Evolutionary conservation across 2,888 invertebrate genomes (phyloP).

Genomic region (Luperina testacea): DNA sequence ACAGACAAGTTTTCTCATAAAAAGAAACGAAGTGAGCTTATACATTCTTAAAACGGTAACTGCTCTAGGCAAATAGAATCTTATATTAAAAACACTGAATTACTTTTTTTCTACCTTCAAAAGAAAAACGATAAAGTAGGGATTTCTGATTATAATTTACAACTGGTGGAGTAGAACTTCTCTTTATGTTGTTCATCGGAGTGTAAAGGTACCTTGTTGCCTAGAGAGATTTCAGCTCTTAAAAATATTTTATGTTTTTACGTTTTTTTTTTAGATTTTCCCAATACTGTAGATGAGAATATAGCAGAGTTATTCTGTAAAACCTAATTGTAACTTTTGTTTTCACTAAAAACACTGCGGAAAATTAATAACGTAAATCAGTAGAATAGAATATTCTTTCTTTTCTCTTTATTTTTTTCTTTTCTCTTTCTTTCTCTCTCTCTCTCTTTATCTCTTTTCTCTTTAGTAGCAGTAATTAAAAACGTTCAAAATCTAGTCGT

Average conservation of each 20-base stretch:
- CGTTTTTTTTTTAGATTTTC: background rate
- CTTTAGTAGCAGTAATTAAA: too few relatives aligned
- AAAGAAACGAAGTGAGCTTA: constrained; percentile 29
- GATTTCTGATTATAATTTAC: constrained; percentile 63
- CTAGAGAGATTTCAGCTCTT: constrained; percentile 16
- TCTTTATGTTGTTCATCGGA: constrained; percentile 42
- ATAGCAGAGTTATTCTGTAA: background rate
- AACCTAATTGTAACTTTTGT: background rate
- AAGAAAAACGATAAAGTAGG: constrained; percentile 59
- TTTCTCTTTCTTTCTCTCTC: too few relatives aligned
- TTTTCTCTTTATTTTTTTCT: too few relatives aligned
- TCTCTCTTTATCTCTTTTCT: too few relatives aligned
- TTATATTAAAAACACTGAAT: constrained; percentile 38
- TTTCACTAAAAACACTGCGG: background rate
- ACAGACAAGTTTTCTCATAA: constrained; percentile 36
- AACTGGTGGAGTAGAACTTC: constrained; percentile 34
- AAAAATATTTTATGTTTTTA: constrained; percentile 17
- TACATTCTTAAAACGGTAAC: constrained; percentile 28
- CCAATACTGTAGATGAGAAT: background rate
- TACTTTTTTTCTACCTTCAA: constrained; percentile 53
- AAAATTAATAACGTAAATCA: too few relatives aligned
- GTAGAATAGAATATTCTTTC: too few relatives aligned
- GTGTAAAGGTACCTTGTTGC: constrained; percentile 24
- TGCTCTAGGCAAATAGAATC: constrained; percentile 34
- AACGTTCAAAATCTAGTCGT: too few relatives aligned